These are phyloP conservation scores for Prunella himalayana DNA, from an alignment of 2,113 vertebrate species.

Conservation along the genomic window DNA sequence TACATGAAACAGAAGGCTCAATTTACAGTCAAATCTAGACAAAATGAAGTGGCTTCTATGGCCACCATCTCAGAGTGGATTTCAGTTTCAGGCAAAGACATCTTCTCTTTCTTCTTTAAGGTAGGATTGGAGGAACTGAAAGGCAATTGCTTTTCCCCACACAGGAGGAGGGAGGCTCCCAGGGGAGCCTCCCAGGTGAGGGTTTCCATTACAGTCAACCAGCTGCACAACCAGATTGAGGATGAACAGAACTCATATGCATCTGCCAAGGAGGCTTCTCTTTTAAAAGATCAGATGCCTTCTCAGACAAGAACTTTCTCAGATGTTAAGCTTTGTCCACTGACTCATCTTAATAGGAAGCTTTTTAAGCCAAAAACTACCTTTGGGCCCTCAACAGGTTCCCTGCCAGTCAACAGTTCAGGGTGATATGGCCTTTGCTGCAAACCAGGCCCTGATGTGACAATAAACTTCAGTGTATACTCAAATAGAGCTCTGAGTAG, in stretches of 20 bases:
- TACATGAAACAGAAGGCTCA: neutral
- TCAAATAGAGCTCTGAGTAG: neutral
- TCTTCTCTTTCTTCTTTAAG: neutral
- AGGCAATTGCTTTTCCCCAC: neutral
- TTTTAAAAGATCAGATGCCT: slow-evolving; percentile 24
- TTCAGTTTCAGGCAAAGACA: neutral
- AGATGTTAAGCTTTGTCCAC: neutral
- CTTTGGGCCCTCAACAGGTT: neutral
- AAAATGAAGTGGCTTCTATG: neutral
- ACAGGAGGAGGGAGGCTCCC: neutral
- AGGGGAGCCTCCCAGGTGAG: neutral
- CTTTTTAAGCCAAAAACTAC: neutral
- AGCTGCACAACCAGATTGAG: neutral
- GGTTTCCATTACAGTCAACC: neutral
- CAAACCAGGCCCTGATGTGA: neutral
- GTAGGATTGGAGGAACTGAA: neutral
- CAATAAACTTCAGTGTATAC: neutral
- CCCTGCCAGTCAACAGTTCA: neutral
- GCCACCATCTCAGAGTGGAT: neutral
- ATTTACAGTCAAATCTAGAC: neutral
- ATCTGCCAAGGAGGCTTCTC: neutral
- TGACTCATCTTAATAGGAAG: slow-evolving; percentile 10
- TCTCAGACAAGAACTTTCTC: slow-evolving; percentile 12
- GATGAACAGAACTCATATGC: rapidly evolving
- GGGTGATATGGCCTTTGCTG: neutral